Evolutionary conservation across 2,797 vertebrate genomes (phyloP), one percentile per base, ranked within the genome.

Genomic region (Malurus splendens): DNA sequence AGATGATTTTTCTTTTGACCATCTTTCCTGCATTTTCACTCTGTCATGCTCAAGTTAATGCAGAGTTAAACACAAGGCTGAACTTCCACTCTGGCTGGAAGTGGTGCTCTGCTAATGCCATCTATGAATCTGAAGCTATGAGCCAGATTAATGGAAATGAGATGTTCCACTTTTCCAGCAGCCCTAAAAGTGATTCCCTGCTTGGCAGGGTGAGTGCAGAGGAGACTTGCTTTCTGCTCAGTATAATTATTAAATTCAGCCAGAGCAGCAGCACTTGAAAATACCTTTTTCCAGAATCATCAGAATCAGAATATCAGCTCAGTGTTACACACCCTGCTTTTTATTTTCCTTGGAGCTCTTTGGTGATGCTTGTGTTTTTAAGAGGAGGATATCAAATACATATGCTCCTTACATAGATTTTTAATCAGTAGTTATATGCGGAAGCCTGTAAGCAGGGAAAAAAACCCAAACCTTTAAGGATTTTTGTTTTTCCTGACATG

Each of bases 111-210:
- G 89, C 73, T 92, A 93, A 92, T 92, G 52, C 86, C 39, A 38
- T 85, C 41, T 89, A 77, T 89, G 83, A 87, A 89, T 93, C 78
- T 93, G 93, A 92, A 93, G 77, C 72, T 84, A 72, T 77, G 86
- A 92, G 79, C 72, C 83, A 88, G 77, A 90, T 93, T 87, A 93
- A 94, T 94, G 91, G 90, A 95, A 95, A 91, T 91, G 82, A 93
- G 86, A 92, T 77, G 80, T 86, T 95, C 62, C 61, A 88, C 82
- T 91, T 95, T 87, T 75, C 52, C 87, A 39, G 45, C 50, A 80
- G 59, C 73, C 45, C 22, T 73, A 87, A 67, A 75, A 90, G 44
- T 67, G 82, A 81, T 91, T 91, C 77, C 25, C 47, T 92, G 78
- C 66, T 84, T 93, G 62, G 56, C 9, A 1, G 77, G 47, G 39